A percentile compares a stretch with the other conserved stretches of the same genome.
phyloP scores from a whole-genome alignment of 1,140 invertebrate genomes.

The Leptinotarsa lineolata region DNA sequence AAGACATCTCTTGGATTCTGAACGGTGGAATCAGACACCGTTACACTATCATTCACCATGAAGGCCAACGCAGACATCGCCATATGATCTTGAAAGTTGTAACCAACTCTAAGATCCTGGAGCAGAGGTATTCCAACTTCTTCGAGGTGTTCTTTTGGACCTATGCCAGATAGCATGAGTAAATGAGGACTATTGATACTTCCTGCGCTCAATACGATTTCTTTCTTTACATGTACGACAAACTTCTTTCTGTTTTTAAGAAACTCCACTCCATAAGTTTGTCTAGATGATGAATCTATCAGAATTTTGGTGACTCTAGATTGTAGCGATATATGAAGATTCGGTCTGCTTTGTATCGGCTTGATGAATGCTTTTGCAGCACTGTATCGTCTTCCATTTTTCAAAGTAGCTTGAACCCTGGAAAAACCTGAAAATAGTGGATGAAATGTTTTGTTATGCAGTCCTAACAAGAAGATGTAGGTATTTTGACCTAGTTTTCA shows the following conservation, averaged over 20 bases:
- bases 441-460: no score
- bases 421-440: conserved; percentile 41
- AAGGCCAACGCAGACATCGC: not conserved
- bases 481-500: no score
- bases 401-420: conserved; percentile 67
- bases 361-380: conserved; percentile 71
- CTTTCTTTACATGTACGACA: conserved; percentile 75
- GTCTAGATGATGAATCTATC: conserved; percentile 65
- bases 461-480: no score
- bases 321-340: conserved; percentile 72
- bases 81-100: conserved; percentile 65
- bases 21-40: conserved; percentile 76
- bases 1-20: conserved; percentile 75
- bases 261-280: conserved; percentile 70
- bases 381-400: conserved; percentile 71
- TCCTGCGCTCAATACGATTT: conserved; percentile 86
- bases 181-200: conserved; percentile 89
- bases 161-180: conserved; percentile 89
- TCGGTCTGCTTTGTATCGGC: conserved; percentile 64
- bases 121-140: conserved; percentile 71
- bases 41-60: conserved; percentile 74
- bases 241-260: conserved; percentile 72
- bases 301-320: conserved; percentile 70
- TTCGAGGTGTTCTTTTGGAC: conserved; percentile 75
- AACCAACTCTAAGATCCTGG: conserved; percentile 74